These are phyloP conservation scores for Shinisaurus crocodilurus DNA, from an alignment of 2,113 vertebrate genomes.

Conservation along the genomic window DNA sequence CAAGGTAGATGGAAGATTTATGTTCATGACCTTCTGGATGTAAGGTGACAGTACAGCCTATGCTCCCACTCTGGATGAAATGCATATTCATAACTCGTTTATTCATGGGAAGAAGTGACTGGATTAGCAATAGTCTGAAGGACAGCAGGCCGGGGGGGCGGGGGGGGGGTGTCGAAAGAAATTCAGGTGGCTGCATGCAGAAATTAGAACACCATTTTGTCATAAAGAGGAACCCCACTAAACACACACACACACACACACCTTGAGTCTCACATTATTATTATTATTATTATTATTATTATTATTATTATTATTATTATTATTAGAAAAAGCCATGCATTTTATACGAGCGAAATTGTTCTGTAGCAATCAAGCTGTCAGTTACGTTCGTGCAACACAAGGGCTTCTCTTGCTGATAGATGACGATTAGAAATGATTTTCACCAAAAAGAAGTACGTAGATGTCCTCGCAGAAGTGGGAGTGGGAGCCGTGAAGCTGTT, in stretches of 20 bases:
- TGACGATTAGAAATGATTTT: slow-evolving; percentile 70
- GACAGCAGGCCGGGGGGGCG: slow-evolving; percentile 36
- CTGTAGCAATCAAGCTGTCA: slow-evolving; percentile 65
- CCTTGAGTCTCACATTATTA: background rate
- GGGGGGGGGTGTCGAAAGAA: slow-evolving; percentile 32
- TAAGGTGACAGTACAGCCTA: slow-evolving; percentile 61
- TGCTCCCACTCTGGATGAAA: slow-evolving; percentile 52
- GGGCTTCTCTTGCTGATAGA: slow-evolving; percentile 60
- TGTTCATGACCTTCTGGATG: slow-evolving; percentile 60
- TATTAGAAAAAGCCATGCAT: slow-evolving; percentile 59
- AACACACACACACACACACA: slow-evolving; percentile 29
- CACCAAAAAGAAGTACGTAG: slow-evolving; percentile 61
- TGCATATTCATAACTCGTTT: slow-evolving; percentile 71
- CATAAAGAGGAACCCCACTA: slow-evolving; percentile 41
- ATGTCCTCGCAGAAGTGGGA: slow-evolving; percentile 46
- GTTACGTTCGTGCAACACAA: slow-evolving; percentile 64
- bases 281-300: too few relatives aligned
- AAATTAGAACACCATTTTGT: slow-evolving; percentile 48
- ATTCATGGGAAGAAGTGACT: slow-evolving; percentile 50
- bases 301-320: slow-evolving; percentile 17
- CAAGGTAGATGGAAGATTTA: slow-evolving; percentile 57
- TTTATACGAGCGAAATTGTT: slow-evolving; percentile 66
- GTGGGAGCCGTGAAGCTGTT: background rate
- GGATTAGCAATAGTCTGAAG: slow-evolving; percentile 62
- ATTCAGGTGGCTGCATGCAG: slow-evolving; percentile 29